phyloP scores from a whole-genome alignment of 2,113 vertebrate genomes.

The Neotragus pygmaeus region DNA sequence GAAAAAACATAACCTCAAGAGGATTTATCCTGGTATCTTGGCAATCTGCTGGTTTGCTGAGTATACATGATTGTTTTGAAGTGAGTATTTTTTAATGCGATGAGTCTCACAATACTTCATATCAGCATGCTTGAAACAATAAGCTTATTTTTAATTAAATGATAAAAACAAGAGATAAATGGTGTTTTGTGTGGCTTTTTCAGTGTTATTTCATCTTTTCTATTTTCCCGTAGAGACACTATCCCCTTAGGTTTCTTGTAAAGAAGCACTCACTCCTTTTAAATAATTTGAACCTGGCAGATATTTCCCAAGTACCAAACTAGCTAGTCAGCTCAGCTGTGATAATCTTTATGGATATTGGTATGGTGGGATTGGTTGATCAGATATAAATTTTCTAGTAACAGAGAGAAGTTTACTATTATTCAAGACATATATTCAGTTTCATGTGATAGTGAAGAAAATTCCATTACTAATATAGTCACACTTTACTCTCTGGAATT shows the following conservation, averaged over 20 bases:
- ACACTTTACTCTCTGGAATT: not conserved
- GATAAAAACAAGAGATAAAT: not conserved
- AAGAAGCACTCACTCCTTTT: not conserved
- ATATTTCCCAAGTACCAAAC: not conserved
- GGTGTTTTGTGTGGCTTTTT: not conserved
- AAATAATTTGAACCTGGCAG: not conserved
- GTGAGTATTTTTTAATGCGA: not conserved
- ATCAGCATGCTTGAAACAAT: not conserved
- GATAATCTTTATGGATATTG: not conserved
- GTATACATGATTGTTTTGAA: not conserved
- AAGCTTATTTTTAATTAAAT: not conserved
- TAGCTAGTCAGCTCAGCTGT: not conserved
- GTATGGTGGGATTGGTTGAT: not conserved
- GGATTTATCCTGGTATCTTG: not conserved
- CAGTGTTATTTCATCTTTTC: not conserved
- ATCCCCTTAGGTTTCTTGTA: not conserved
- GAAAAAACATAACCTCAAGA: not conserved
- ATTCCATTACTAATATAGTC: not conserved
- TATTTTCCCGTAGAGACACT: not conserved
- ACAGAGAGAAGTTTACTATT: not conserved
- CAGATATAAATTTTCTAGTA: not conserved
- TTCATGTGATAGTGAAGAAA: not conserved
- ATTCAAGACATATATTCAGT: not conserved
- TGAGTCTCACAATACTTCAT: not conserved
- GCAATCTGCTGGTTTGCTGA: not conserved